A percentile compares a stretch with the other conserved stretches of the same genome.
Evolutionary conservation across 1,140 invertebrate species (phyloP).

Genomic region (Globodera ellingtonae): DNA sequence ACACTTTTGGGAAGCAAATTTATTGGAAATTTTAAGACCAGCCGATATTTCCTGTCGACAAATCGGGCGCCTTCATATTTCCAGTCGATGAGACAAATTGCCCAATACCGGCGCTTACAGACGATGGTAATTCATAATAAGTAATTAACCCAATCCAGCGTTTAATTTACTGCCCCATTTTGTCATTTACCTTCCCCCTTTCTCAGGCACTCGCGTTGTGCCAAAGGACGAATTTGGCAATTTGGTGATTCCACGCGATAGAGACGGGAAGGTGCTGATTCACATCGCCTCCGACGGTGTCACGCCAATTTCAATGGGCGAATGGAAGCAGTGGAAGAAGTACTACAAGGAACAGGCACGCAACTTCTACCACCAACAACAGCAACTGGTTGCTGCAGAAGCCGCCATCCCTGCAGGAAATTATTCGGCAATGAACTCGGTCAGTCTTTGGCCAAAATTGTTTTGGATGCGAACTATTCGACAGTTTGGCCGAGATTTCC

Average conservation of each 20-base stretch:
- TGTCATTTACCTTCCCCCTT: background rate
- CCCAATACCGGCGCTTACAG: slow-evolving; percentile 47
- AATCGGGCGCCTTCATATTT: slow-evolving; percentile 40
- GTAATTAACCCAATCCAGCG: too few species aligned
- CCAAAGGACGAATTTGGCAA: slow-evolving; percentile 45
- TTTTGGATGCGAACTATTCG: background rate
- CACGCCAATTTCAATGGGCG: slow-evolving; percentile 39
- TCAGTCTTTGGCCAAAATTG: background rate
- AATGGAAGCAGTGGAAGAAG: slow-evolving; percentile 44
- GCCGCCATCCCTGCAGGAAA: background rate
- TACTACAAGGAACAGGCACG: slow-evolving; percentile 29
- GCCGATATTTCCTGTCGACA: slow-evolving; percentile 45
- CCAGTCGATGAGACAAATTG: slow-evolving; percentile 43
- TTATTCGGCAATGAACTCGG: slow-evolving; percentile 7
- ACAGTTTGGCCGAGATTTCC: background rate
- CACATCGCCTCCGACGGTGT: slow-evolving; percentile 49
- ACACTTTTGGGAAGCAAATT: background rate
- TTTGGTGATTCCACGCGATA: slow-evolving; percentile 43
- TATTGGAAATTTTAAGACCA: slow-evolving; percentile 28
- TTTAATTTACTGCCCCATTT: background rate
- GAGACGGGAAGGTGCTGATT: slow-evolving; percentile 49
- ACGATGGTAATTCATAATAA: slow-evolving; percentile 24
- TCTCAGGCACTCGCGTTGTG: slow-evolving; percentile 31
- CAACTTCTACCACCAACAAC: slow-evolving; percentile 23
- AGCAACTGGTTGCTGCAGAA: slow-evolving; percentile 6